Conservation (phyloP, 2,113 vertebrate genomes). For the Chroicocephalus ridibundus region DNA sequence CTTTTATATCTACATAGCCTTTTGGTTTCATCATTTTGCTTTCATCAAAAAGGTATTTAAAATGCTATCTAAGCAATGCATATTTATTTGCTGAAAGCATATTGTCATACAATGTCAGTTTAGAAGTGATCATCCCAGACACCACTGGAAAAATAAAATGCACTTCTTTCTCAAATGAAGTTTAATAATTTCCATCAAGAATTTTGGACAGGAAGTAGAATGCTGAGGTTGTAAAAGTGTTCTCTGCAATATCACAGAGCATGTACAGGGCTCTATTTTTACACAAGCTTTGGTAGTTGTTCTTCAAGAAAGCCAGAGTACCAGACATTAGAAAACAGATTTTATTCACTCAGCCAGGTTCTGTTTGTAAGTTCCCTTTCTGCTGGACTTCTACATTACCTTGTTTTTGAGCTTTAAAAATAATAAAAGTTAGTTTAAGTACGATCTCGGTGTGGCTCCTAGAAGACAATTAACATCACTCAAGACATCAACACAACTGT, state of each 20-base stretch:
- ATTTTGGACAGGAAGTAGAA: background rate
- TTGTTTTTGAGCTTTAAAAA: background rate
- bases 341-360: background rate
- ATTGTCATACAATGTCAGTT: background rate
- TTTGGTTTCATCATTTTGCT: constrained; percentile 5
- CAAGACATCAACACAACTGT: background rate
- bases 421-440: background rate
- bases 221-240: background rate
- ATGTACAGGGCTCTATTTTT: background rate
- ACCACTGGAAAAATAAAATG: background rate
- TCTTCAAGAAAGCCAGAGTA: background rate
- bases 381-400: background rate
- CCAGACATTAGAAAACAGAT: background rate
- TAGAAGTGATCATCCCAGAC: background rate
- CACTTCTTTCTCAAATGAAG: background rate
- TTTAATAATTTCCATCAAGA: background rate
- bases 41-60: constrained; percentile 4
- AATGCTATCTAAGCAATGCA: background rate
- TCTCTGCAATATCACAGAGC: background rate
- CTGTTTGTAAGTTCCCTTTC: background rate
- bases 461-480: background rate
- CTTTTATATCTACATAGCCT: background rate
- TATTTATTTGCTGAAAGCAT: background rate
- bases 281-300: background rate
- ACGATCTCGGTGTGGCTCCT: background rate